These are phyloP conservation scores for Nettapus auritus DNA, from an alignment of 2,113 vertebrate genomes.

Conservation along the genomic window DNA sequence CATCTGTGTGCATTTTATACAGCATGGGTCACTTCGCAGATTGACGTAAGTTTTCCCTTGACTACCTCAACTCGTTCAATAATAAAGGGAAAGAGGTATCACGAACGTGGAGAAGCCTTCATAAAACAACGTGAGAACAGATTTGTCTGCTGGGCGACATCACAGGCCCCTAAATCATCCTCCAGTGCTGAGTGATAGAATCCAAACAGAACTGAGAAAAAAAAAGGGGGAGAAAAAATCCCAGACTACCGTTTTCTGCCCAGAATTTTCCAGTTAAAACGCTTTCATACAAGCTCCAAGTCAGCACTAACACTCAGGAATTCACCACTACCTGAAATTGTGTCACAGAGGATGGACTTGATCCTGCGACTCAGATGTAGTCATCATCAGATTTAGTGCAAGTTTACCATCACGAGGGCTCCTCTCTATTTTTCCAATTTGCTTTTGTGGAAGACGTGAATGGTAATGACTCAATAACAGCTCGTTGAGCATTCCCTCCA, in stretches of 20 bases:
- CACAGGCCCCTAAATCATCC: background rate
- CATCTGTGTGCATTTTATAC: background rate
- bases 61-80: background rate
- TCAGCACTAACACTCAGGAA: background rate
- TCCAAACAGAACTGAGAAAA: background rate
- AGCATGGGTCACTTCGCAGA: background rate
- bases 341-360: background rate
- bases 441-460: conserved; percentile 8
- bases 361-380: background rate
- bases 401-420: background rate
- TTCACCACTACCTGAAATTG: background rate
- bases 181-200: background rate
- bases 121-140: too few relatives aligned
- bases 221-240: background rate
- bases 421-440: background rate
- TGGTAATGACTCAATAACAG: conserved; percentile 34
- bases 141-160: background rate
- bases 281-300: background rate
- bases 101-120: background rate
- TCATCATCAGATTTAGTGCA: background rate
- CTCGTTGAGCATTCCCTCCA: conserved; percentile 6
- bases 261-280: background rate
- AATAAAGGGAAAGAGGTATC: background rate
- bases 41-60: background rate
- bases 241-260: background rate